Evolutionary conservation across 2,113 vertebrate genomes (phyloP), one percentile per base, ranked within the genome.

Genomic region (Coreoperca whiteheadi): DNA sequence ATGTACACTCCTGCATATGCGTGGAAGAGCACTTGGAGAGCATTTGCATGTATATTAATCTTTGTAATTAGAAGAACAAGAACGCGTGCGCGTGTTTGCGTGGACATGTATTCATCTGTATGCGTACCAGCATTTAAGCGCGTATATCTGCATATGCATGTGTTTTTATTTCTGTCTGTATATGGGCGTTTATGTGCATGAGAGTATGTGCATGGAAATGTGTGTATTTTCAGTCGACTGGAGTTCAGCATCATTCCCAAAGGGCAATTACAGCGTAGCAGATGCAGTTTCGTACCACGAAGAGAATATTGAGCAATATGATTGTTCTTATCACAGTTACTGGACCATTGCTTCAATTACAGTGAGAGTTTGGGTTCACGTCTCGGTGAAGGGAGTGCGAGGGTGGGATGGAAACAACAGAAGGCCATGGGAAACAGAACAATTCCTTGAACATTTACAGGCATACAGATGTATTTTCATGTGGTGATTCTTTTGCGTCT

Each of bases 281-380:
- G 89, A 94, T 86, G 83, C 71, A 86, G 83, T 82, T 92, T 81
- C 60, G 73, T 66, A 81, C 34, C 71, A 71, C 12, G 4, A 77
- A 74, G 77, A 86, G 74, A 88, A 91, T 88, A 90, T 72, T 89
- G 91, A 92, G 82, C 87, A 88, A 91, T 90, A 43, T 88, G 59
- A 87, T 79, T 73, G 82, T 87, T 90, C 89, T 93, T 93, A 91
- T 91, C 85, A 83, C 81, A 78, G 80, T 86, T 63, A 83, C 87
- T 90, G 89, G 81, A 84, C 74, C 88, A 39, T 86, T 80, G 82
- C 85, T 81, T 92, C 92, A 93, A 91, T 93, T 93, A 82, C 90
- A 81, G 43, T 63, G 74, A 87, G 77, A 83, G 85, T 74, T 66
- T 72, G 78, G 81, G 82, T 77, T 88, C 83, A 79, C 11, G 16